Percentiles rank a stretch among this genome's conserved stretches.
phyloP scores from a whole-genome alignment of 2,888 invertebrate genomes.

The Nymphalis urticae region DNA sequence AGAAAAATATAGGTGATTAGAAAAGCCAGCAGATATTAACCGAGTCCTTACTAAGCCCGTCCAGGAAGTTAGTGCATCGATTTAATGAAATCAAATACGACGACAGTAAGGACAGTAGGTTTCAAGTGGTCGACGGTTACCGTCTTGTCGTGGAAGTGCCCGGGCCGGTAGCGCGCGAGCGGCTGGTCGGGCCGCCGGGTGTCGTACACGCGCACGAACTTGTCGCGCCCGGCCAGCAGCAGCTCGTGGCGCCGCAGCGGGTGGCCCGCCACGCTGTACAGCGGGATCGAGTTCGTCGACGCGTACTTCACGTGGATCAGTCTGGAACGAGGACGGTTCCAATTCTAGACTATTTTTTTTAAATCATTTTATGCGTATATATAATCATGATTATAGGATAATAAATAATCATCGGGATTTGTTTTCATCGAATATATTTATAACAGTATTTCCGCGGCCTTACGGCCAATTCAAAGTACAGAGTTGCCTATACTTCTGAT shows the following conservation, averaged over 20 bases:
- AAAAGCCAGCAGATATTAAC: too few species aligned
- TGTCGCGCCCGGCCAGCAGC: conserved; percentile 91
- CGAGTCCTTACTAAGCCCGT: too few species aligned
- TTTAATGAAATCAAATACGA: too few species aligned
- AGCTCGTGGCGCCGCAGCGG: conserved; percentile 89
- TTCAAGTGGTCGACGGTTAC: conserved; percentile 32
- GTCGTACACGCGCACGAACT: conserved; percentile 89
- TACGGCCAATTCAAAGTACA: too few species aligned
- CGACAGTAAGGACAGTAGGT: too few species aligned
- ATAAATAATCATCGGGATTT: not conserved
- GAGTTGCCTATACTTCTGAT: too few species aligned
- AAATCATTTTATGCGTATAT: too few species aligned
- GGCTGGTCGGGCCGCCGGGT: conserved; percentile 80
- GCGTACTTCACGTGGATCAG: conserved; percentile 80
- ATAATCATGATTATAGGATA: too few species aligned
- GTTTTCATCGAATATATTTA: too few species aligned
- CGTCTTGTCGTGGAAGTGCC: conserved; percentile 46
- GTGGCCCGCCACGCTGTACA: conserved; percentile 94
- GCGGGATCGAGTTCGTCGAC: conserved; percentile 83
- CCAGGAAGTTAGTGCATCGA: too few species aligned
- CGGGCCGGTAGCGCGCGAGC: conserved; percentile 84
- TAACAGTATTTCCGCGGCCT: too few species aligned
- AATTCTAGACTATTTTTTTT: not conserved
- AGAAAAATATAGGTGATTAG: too few species aligned
- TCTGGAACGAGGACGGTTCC: conserved; percentile 54